A percentile compares a stretch with the other conserved stretches of the same genome.
phyloP scores from a whole-genome alignment of 53 echinoderm and acorn worm genomes.

The Paracentrotus lividus region DNA sequence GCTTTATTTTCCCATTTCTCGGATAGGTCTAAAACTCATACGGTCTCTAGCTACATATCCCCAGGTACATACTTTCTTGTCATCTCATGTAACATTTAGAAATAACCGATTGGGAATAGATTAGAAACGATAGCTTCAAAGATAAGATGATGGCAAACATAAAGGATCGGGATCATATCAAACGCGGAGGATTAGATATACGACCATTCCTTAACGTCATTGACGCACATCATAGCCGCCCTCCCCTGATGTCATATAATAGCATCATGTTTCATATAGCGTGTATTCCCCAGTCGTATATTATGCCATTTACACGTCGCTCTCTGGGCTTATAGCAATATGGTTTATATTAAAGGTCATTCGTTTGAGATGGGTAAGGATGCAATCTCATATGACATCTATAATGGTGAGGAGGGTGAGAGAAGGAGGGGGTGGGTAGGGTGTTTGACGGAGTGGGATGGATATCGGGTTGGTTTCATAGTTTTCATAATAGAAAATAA shows the following conservation, averaged over 20 bases:
- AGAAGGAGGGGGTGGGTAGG: neutral
- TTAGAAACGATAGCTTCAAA: neutral
- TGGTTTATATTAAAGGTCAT: slow-evolving; percentile 19
- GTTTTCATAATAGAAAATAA: no score
- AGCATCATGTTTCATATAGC: neutral
- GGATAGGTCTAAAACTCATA: no score
- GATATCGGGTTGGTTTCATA: neutral
- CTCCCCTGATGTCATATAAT: neutral
- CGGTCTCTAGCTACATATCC: no score
- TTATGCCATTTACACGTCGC: slow-evolving; percentile 12
- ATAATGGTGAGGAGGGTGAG: neutral
- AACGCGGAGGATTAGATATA: neutral
- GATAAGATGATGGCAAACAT: neutral
- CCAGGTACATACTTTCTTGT: neutral
- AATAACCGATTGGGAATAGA: neutral
- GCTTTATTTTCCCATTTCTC: no score
- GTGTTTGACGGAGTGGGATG: neutral
- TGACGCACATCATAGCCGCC: neutral
- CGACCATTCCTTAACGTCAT: slow-evolving; percentile 8
- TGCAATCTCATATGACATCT: neutral
- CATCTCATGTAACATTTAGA: neutral
- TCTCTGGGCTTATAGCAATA: neutral
- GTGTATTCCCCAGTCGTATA: slow-evolving; percentile 4
- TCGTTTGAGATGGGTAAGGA: neutral
- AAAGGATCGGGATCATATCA: neutral